Evolutionary conservation across 2,113 vertebrate genomes (phyloP).

Genomic region (Erpornis zantholeuca): DNA sequence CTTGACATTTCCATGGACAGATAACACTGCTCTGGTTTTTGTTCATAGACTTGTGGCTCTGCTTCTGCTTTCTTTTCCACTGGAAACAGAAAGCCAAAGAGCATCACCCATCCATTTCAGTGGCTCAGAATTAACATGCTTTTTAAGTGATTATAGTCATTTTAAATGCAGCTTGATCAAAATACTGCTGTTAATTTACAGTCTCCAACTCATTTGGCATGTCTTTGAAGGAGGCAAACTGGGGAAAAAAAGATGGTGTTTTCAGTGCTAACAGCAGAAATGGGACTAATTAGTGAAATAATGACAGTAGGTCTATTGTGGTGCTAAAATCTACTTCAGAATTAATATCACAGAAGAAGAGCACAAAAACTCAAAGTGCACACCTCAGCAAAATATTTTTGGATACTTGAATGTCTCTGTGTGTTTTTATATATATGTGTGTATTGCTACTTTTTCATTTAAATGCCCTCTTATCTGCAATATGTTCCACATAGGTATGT

Average conservation of each 20-base stretch:
- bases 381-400: neutral
- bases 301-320: neutral
- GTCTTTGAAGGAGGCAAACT: slow-evolving; percentile 42
- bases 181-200: slow-evolving; percentile 28
- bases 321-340: neutral
- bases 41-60: neutral
- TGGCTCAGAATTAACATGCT: neutral
- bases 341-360: neutral
- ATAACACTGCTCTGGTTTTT: neutral
- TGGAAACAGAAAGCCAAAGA: neutral
- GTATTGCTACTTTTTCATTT: neutral
- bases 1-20: neutral
- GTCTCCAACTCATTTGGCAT: slow-evolving; percentile 16
- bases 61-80: too few species aligned
- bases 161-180: slow-evolving; percentile 44
- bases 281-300: slow-evolving; percentile 39
- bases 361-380: neutral
- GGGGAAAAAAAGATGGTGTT: neutral
- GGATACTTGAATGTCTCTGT: neutral
- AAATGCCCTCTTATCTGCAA: neutral
- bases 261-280: slow-evolving; percentile 38
- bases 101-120: neutral
- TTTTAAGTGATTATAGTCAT: neutral
- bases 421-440: neutral
- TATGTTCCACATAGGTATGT: neutral